Conservation (phyloP, 2,113 vertebrate genomes). For the Heterotis niloticus region DNA sequence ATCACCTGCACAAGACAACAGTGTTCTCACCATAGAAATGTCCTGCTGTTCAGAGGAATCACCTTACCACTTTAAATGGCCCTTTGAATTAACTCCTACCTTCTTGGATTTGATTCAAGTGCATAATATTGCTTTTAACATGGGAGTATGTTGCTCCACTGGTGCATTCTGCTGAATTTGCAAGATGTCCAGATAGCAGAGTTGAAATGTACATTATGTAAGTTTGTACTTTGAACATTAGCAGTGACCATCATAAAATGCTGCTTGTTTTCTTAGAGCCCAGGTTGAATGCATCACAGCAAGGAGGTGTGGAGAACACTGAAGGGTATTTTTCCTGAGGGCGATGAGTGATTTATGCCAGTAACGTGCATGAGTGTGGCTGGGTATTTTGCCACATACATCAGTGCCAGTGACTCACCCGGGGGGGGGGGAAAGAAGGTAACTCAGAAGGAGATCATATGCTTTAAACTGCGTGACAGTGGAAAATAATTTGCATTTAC, state of each 20-base stretch:
- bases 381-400: constrained; percentile 20
- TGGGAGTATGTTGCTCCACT: background rate
- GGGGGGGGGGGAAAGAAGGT: constrained; percentile 38
- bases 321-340: constrained; percentile 28
- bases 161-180: background rate
- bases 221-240: too few species aligned
- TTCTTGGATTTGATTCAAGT: background rate
- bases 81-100: background rate
- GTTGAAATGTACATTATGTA: constrained; percentile 25
- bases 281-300: constrained; percentile 10
- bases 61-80: background rate
- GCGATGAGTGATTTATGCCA: constrained; percentile 44
- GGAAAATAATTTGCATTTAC: too few species aligned
- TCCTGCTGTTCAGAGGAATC: background rate
- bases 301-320: constrained; percentile 33
- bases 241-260: constrained; percentile 17
- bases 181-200: background rate
- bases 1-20: background rate
- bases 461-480: background rate
- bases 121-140: background rate
- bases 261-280: constrained; percentile 6
- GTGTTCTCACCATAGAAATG: background rate
- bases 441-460: constrained; percentile 27
- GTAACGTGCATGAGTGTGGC: constrained; percentile 39
- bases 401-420: constrained; percentile 50